Percentiles rank a stretch among this genome's conserved stretches.
Conservation (phyloP, 92 coral and sea anemone species). For the Scolanthus callimorphus region DNA sequence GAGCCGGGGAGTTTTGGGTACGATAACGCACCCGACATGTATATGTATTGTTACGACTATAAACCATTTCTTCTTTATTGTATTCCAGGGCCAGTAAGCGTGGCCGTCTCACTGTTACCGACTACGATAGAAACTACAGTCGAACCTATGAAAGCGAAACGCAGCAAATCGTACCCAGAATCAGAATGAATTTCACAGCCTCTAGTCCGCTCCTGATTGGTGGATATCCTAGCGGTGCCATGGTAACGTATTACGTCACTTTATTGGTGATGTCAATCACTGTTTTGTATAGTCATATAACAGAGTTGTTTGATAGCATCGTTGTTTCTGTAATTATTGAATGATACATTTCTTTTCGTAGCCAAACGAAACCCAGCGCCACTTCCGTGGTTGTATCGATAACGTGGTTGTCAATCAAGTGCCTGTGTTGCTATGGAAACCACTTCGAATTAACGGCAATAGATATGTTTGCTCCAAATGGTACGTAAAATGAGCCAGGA, state of each 20-base stretch:
- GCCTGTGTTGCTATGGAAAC: constrained; percentile 65
- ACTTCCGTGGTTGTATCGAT: constrained; percentile 82
- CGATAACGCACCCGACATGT: no score
- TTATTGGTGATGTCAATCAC: no score
- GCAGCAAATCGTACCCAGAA: constrained; percentile 33
- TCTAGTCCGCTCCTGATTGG: constrained; percentile 54
- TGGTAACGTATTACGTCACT: constrained; percentile 72
- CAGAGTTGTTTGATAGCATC: no score
- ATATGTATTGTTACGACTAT: neutral
- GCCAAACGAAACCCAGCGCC: constrained; percentile 76
- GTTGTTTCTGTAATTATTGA: no score
- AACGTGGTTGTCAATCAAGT: constrained; percentile 81
- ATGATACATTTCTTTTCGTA: constrained; percentile 9
- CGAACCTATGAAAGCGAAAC: constrained; percentile 79
- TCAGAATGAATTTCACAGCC: constrained; percentile 12
- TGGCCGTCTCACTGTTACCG: constrained; percentile 83
- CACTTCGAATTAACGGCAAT: constrained; percentile 72
- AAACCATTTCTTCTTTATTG: neutral
- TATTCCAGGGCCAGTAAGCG: constrained; percentile 48
- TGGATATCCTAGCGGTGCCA: constrained; percentile 68
- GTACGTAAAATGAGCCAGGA: no score
- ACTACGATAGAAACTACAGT: constrained; percentile 49
- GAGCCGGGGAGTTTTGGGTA: neutral
- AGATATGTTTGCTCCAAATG: constrained; percentile 76
- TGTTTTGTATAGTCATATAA: no score